Base-by-base conservation (phyloP, 2,888 invertebrate genomes). In the Drosophila maculinotata region DNA sequence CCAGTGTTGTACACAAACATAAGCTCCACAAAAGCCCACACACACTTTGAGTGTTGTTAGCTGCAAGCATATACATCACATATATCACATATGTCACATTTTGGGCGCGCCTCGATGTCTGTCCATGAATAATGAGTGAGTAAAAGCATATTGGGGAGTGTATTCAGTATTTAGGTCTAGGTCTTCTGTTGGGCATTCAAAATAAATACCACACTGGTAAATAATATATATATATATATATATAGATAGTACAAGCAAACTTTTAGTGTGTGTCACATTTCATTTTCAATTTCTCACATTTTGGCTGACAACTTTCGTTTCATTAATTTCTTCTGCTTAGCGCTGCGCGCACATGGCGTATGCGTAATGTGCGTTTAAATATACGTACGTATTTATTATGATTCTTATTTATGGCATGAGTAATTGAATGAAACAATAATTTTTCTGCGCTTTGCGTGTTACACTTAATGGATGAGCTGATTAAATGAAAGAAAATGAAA, bases 391-490 rank as follows among this genome's bases (percentile, higher is more conserved):
- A 58, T 58, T 47, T 65, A 52, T 44, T 38, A n/a, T 12, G n/a
- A 48, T 35, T 26, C 53, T 58, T 69, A 47, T 59, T 72, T 63
- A 63, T 76, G 78, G 65, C 38, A 36, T 76, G 72, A 56, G 83
- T 77, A 77, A 77, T 83, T 76, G 72, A 63, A 52, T 47, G 57
- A 49, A 44, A 49, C 30, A 67, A 62, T 31, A 36, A 36, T 20
- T n/a, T 12, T 38, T 38, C 8, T 35, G 6, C 15, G 15, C 20
- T 23, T 15, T 28, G 76, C 70, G 49, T 63, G 64, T 30, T 45
- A 51, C 64, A 64, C 42, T 75, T 72, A 76, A 72, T 72, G 69
- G 71, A 72, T 75, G 76, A 54, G 76, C 64, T 69, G 71, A 71
- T 72, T 75, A 72, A 75, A 9, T 17, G 48, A 25, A n/a, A 33